These are phyloP conservation scores for Bombus polaris DNA, from an alignment of 1,140 invertebrate species.

Conservation along the genomic window DNA sequence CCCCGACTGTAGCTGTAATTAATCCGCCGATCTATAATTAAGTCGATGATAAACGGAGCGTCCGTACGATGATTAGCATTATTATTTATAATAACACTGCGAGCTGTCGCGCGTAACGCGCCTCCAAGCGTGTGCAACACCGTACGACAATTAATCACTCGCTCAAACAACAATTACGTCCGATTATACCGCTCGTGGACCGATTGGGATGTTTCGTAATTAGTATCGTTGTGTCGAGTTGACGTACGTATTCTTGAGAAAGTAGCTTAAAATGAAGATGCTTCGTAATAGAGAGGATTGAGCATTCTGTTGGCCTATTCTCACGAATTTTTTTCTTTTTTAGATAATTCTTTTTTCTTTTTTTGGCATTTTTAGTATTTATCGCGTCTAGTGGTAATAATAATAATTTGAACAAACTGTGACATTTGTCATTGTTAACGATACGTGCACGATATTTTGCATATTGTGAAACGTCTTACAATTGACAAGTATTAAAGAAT, in stretches of 20 bases:
- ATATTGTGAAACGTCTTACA: too few relatives aligned
- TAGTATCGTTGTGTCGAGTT: conserved; percentile 42
- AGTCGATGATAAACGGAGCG: conserved; percentile 67
- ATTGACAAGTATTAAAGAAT: too few relatives aligned
- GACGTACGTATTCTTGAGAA: not conserved
- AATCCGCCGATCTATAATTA: conserved; percentile 66
- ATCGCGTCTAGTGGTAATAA: too few relatives aligned
- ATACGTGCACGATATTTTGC: too few relatives aligned
- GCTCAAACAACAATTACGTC: conserved; percentile 67
- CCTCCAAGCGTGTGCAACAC: conserved; percentile 31
- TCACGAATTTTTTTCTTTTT: too few relatives aligned
- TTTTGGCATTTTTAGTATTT: too few relatives aligned
- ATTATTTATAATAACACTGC: conserved; percentile 71
- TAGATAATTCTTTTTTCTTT: too few relatives aligned
- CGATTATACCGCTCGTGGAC: conserved; percentile 50
- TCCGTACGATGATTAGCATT: conserved; percentile 61
- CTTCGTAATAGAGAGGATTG: not conserved
- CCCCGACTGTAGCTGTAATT: conserved; percentile 53
- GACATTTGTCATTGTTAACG: too few relatives aligned
- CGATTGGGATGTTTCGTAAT: conserved; percentile 68
- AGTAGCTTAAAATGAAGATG: not conserved
- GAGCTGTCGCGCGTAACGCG: conserved; percentile 64
- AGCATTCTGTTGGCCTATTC: too few relatives aligned
- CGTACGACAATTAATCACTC: conserved; percentile 63
- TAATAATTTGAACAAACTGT: too few relatives aligned